A percentile compares a stretch with the other conserved stretches of the same genome.
phyloP scores from a whole-genome alignment of 2,888 invertebrate genomes.

The Melangyna quadrimaculata region DNA sequence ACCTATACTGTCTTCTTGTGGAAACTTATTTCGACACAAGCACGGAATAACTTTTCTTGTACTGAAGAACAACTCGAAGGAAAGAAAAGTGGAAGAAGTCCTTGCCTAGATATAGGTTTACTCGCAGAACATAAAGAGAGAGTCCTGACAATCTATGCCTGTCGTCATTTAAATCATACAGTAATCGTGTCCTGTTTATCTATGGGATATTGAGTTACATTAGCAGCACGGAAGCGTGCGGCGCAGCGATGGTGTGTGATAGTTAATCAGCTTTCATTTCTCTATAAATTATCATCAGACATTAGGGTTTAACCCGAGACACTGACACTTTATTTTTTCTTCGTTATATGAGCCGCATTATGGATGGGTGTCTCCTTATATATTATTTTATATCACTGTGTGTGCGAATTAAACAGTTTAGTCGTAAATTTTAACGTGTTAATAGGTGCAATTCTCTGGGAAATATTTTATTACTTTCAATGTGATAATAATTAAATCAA shows the following conservation, averaged over 20 bases:
- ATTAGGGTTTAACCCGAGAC: constrained; percentile 46
- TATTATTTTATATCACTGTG: neutral
- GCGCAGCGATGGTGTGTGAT: constrained; percentile 70
- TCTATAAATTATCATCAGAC: constrained; percentile 37
- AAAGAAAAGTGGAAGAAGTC: neutral
- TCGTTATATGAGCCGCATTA: neutral
- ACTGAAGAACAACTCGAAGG: constrained; percentile 3
- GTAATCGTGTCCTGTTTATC: constrained; percentile 58
- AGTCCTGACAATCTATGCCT: neutral
- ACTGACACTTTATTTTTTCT: constrained; percentile 42
- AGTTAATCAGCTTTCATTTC: constrained; percentile 63
- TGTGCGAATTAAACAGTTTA: constrained; percentile 49
- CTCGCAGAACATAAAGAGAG: neutral
- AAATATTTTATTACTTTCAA: constrained; percentile 38
- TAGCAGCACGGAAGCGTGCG: constrained; percentile 40
- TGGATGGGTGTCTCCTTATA: neutral
- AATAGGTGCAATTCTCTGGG: constrained; percentile 62
- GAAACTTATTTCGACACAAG: constrained; percentile 42
- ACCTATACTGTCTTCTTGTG: neutral
- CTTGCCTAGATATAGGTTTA: neutral
- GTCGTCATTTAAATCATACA: neutral
- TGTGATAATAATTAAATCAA: constrained; percentile 66
- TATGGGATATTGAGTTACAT: constrained; percentile 66
- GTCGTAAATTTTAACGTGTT: constrained; percentile 69
- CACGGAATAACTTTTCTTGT: constrained; percentile 34